A percentile compares a stretch with the other conserved stretches of the same genome.
These are phyloP conservation scores for Campylomormyrus tamandua DNA, from an alignment of 2,113 vertebrate genomes.

Conservation along the genomic window DNA sequence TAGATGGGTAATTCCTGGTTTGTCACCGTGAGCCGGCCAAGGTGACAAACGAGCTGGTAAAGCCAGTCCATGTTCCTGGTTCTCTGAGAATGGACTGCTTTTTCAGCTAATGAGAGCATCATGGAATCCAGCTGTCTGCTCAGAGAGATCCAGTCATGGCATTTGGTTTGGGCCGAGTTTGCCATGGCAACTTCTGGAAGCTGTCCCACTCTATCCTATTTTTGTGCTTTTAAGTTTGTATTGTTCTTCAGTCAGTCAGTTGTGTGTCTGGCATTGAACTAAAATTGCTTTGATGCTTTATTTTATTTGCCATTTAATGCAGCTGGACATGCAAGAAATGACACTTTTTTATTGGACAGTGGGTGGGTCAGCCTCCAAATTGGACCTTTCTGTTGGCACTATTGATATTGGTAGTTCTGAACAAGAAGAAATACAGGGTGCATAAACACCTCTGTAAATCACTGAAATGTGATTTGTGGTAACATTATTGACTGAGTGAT, in stretches of 20 bases:
- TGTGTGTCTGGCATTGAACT: not conserved
- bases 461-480: not conserved
- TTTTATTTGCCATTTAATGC: not conserved
- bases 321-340: not conserved
- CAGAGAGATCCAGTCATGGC: not conserved
- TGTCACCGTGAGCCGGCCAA: not conserved
- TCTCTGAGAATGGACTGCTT: not conserved
- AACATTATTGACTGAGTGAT: not conserved
- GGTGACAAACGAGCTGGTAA: not conserved
- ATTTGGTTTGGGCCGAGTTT: not conserved
- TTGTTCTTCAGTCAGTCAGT: not conserved
- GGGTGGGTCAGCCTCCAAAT: not conserved
- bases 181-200: not conserved
- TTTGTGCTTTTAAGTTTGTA: not conserved
- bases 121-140: not conserved
- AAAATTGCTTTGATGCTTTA: not conserved
- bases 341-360: not conserved
- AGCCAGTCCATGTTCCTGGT: not conserved
- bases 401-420: not conserved
- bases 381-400: not conserved
- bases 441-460: not conserved
- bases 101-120: not conserved
- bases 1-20: not conserved
- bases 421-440: not conserved
- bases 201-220: not conserved